A percentile compares a stretch with the other conserved stretches of the same genome.
Conservation (phyloP, 2,797 vertebrate species). For the Hemibagrus guttatus region DNA sequence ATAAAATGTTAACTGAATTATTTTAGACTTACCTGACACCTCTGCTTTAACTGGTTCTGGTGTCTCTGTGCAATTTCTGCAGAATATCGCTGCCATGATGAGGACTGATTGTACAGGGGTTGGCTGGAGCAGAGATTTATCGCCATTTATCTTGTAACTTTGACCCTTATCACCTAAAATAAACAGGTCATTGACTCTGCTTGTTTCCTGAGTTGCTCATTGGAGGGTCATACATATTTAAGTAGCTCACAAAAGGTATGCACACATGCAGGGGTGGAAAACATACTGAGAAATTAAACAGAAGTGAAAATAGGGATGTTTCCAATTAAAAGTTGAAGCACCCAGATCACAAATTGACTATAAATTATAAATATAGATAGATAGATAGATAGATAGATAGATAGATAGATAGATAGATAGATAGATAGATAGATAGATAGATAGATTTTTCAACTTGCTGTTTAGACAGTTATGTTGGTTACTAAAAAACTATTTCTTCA, state of each 20-base stretch:
- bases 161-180: constrained; percentile 5
- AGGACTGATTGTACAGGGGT: not conserved
- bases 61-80: constrained; percentile 59
- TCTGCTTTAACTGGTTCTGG: constrained; percentile 68
- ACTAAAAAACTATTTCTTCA: no score
- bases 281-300: not conserved
- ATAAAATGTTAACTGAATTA: not conserved
- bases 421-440: no score
- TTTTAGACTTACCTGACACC: constrained; percentile 66
- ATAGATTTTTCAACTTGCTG: no score
- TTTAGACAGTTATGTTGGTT: not conserved
- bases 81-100: constrained; percentile 48
- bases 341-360: no score
- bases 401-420: no score
- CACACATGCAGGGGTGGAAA: not conserved
- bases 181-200: not conserved
- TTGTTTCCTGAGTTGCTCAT: not conserved
- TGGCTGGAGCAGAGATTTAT: not conserved
- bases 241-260: not conserved
- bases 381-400: no score
- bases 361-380: no score
- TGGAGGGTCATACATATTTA: not conserved
- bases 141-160: constrained; percentile 10
- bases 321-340: not conserved
- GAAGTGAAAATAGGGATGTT: not conserved